Percentiles rank a stretch among this genome's conserved stretches.
Evolutionary conservation across 23 tunicate species (phyloP).

Genomic region (Aplidium turbinatum): DNA sequence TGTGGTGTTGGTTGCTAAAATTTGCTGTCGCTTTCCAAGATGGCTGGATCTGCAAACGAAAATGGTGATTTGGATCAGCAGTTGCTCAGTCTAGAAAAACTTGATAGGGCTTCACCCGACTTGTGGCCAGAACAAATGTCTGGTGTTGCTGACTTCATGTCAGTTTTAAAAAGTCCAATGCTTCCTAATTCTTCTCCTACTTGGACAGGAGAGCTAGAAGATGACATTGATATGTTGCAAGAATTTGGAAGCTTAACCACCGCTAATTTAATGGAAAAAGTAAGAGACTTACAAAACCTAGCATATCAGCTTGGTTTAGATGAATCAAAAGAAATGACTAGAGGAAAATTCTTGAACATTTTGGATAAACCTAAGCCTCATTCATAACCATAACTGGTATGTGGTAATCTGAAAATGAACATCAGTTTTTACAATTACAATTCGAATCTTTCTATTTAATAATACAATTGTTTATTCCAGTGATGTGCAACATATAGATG

Average conservation of each 20-base stretch:
- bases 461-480: too few species aligned
- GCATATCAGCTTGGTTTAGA: conserved; percentile 93
- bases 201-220: conserved; percentile 81
- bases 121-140: conserved; percentile 94
- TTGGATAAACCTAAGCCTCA: conserved; percentile 56
- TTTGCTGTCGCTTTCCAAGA: too few species aligned
- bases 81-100: conserved; percentile 75
- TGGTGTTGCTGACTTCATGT: conserved; percentile 84
- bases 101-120: conserved; percentile 92
- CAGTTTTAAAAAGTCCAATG: conserved; percentile 77
- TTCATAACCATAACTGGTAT: neutral
- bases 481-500: too few species aligned
- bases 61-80: conserved; percentile 57
- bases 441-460: too few species aligned
- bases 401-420: neutral
- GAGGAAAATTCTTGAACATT: conserved; percentile 93
- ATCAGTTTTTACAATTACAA: neutral
- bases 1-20: too few species aligned
- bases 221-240: conserved; percentile 88
- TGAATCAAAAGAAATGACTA: conserved; percentile 92
- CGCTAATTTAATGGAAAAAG: conserved; percentile 86
- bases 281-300: conserved; percentile 80
- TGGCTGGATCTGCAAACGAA: conserved; percentile 16
- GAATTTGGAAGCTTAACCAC: conserved; percentile 94
- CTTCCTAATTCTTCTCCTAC: conserved; percentile 70